These are phyloP conservation scores for Burhinus bistriatus DNA, from an alignment of 2,113 vertebrate species.

Conservation along the genomic window DNA sequence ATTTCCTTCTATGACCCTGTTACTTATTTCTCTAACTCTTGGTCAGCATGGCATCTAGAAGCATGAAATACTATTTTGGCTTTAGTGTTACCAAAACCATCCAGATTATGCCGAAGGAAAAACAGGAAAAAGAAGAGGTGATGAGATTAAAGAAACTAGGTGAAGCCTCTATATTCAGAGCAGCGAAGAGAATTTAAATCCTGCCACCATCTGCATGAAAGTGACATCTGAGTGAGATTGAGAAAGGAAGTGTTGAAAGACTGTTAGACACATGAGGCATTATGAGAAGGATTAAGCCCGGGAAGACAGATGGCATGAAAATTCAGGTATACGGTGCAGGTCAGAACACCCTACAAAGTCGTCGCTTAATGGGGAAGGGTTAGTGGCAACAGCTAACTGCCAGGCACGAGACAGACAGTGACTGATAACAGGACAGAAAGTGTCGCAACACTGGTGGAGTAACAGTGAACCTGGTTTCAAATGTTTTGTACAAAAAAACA, in stretches of 20 bases:
- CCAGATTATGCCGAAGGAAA: background rate
- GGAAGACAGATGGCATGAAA: background rate
- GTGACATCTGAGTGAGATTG: background rate
- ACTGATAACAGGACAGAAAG: background rate
- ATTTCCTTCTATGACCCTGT: background rate
- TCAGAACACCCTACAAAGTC: background rate
- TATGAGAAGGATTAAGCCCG: background rate
- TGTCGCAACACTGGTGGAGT: background rate
- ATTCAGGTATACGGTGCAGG: background rate
- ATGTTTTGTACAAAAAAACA: background rate
- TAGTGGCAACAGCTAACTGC: background rate
- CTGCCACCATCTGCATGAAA: background rate
- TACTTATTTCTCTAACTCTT: background rate
- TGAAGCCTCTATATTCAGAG: background rate
- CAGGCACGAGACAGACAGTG: background rate
- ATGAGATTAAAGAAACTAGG: background rate
- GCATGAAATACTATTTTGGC: background rate
- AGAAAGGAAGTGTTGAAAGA: background rate
- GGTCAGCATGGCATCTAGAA: background rate
- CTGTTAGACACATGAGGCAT: background rate
- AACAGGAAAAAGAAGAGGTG: background rate
- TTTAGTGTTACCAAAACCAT: background rate
- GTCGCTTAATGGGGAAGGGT: background rate
- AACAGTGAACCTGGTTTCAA: background rate
- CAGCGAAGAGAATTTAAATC: background rate